A percentile compares a stretch with the other conserved stretches of the same genome.
Conservation (phyloP, 2,113 vertebrate genomes). For the Myrmophylax atrothorax region DNA sequence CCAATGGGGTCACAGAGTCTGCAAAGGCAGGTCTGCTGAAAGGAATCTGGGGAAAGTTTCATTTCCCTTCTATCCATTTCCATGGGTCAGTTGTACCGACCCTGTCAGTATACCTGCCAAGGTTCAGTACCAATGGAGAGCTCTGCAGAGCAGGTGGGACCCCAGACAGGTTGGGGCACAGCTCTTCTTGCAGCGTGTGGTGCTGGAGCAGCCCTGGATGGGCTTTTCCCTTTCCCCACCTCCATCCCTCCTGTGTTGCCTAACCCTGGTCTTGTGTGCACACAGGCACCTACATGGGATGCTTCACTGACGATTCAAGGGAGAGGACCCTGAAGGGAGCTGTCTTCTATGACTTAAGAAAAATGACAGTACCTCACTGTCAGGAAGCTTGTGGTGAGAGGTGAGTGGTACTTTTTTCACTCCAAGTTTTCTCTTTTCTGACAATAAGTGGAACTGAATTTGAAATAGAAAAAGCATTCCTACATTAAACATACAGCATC, state of each 20-base stretch:
- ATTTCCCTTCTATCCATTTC: neutral
- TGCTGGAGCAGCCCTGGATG: rapidly evolving
- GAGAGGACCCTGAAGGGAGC: conserved; percentile 88
- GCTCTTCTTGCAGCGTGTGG: rapidly evolving
- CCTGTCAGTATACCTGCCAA: rapidly evolving
- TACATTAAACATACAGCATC: neutral
- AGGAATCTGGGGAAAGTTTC: rapidly evolving
- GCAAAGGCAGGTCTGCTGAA: neutral
- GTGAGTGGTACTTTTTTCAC: conserved; percentile 67
- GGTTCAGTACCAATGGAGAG: neutral
- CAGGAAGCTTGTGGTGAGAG: conserved; percentile 94
- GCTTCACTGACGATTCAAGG: conserved; percentile 86
- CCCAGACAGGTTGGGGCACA: rapidly evolving
- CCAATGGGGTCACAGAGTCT: rapidly evolving
- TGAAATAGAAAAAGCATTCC: neutral
- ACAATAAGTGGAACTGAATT: neutral
- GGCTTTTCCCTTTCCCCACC: rapidly evolving
- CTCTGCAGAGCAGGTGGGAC: neutral
- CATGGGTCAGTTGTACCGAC: rapidly evolving
- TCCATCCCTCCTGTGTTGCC: rapidly evolving
- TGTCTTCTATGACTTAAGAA: conserved; percentile 94
- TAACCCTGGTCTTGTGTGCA: neutral
- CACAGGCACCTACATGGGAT: conserved; percentile 88
- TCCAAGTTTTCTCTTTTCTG: neutral
- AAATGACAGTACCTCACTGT: conserved; percentile 93